Conservation (phyloP, 2,113 vertebrate species). For the Tetrao urogallus region DNA sequence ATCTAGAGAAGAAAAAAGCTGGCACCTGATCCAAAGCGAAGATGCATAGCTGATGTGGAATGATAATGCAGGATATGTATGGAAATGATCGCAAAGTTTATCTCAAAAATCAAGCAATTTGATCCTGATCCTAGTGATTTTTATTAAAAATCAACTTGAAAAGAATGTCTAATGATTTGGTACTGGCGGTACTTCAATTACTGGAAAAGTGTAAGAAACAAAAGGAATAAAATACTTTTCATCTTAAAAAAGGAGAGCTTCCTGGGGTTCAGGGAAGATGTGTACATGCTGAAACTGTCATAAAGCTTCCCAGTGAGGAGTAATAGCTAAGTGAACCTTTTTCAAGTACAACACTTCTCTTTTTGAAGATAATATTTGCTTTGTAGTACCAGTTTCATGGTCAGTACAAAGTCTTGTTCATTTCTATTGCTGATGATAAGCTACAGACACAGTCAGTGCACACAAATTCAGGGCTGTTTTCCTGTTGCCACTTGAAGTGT, state of each 20-base stretch:
- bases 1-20: neutral
- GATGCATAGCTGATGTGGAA: neutral
- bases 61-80: neutral
- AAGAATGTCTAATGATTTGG: constrained; percentile 37
- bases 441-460: neutral
- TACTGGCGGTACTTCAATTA: constrained; percentile 40
- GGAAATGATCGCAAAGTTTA: constrained; percentile 22
- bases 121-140: constrained; percentile 30
- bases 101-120: constrained; percentile 36
- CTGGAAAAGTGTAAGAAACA: constrained; percentile 35
- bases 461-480: neutral
- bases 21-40: constrained; percentile 27
- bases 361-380: constrained; percentile 53
- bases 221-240: constrained; percentile 63
- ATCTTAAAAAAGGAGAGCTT: constrained; percentile 45
- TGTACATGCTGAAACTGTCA: neutral
- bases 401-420: neutral
- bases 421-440: neutral
- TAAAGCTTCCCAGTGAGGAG: neutral
- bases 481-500: neutral
- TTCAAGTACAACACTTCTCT: constrained; percentile 34
- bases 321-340: constrained; percentile 50
- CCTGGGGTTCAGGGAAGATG: constrained; percentile 1
- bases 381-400: constrained; percentile 31
- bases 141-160: constrained; percentile 61